phyloP scores from a whole-genome alignment of 2,113 vertebrate genomes.

The Phalacrocorax pelagicus region DNA sequence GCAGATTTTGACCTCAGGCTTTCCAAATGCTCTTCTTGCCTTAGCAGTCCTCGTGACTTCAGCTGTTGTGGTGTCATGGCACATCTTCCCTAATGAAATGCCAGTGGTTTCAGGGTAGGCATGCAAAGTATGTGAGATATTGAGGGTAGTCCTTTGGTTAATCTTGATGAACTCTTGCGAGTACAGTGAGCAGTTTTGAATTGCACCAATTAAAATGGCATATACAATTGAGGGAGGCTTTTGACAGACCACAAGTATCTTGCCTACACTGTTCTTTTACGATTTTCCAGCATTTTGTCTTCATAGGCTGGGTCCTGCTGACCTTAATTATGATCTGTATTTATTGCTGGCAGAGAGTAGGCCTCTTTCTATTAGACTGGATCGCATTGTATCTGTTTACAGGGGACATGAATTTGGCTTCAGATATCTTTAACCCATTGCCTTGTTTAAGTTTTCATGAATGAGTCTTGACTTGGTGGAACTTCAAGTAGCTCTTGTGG shows the following conservation, averaged over 20 bases:
- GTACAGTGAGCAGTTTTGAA: neutral
- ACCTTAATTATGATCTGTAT: neutral
- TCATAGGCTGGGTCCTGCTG: neutral
- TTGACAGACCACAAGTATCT: neutral
- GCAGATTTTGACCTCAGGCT: neutral
- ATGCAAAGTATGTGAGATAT: neutral
- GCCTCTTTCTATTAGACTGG: neutral
- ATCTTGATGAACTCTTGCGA: neutral
- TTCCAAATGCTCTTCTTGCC: neutral
- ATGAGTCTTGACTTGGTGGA: neutral
- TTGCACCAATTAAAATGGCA: neutral
- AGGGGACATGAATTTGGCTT: neutral
- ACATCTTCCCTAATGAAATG: neutral
- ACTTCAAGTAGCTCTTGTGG: neutral
- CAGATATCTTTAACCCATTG: neutral
- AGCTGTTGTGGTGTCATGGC: neutral
- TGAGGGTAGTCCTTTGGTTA: neutral
- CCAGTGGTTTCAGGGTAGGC: neutral
- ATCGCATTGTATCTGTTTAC: neutral
- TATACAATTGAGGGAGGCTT: neutral
- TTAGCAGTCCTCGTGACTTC: neutral
- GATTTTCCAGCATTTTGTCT: neutral
- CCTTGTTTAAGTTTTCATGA: neutral
- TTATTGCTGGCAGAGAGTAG: neutral
- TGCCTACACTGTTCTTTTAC: neutral